Evolutionary conservation across 2,888 invertebrate genomes (phyloP), one percentile per base, ranked within the genome.

Genomic region (Xylota sylvarum): DNA sequence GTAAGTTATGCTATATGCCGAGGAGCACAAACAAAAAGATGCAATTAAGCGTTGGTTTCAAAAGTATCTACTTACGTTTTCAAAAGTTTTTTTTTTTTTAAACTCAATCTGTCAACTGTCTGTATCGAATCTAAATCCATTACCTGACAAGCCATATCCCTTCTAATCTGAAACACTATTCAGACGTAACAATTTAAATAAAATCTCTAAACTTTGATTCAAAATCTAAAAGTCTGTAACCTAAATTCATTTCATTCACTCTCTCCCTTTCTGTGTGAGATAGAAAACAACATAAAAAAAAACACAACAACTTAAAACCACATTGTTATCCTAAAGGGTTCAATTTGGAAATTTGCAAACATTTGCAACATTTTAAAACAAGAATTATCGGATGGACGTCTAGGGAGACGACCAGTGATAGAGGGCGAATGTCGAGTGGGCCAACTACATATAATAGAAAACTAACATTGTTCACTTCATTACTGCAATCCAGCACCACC

Each of bases 381-480:
- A 64, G n/a, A 80, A 74, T 65, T 70, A 64, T 80, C 62, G n/a
- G 64, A 70, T 64, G 85, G 62, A 14, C 27, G 55, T 17, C 60
- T 35, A 35, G 69, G 46, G 69, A 40, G 37, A 52, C 67, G 37
- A 52, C 67, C 19, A 17, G 10, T 56, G 56, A 17, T 37, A 50
- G 10, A 14, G 32, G 12, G 48, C 9, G n/a, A 43, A 69, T 56
- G 43, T 80, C 67, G 46, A 17, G 40, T 12, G 35, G 19, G 64
- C 14, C 40, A 40, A 12, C 37, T 80, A n/a, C n/a, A n/a, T n/a
- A 17, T 80, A 74, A 80, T 70, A 76, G 72, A 76, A 86, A 81
- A 77, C 67, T 73, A 73, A 82, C 72, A 86, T 82, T 82, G 82
- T 86, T 86, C 86, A 86, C 86, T 86, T 86, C 86, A 86, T 86